Conservation (phyloP, 2,797 vertebrate genomes). For the Lithobates pipiens region DNA sequence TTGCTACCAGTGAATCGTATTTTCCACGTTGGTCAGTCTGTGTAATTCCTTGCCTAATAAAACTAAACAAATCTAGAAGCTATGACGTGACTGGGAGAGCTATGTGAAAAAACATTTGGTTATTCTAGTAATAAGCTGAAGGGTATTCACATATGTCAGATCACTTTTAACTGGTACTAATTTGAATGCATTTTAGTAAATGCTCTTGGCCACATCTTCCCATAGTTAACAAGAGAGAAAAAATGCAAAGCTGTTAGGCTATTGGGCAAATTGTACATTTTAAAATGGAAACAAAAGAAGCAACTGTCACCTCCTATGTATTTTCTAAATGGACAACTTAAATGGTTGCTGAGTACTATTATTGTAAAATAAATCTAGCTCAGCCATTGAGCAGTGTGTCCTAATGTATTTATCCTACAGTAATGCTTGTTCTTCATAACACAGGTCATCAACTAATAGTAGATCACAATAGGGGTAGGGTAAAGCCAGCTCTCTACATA, state of each 20-base stretch:
- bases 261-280: neutral
- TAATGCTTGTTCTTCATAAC: too few species aligned
- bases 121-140: neutral
- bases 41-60: too few species aligned
- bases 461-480: too few species aligned
- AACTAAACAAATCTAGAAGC: neutral
- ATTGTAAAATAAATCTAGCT: neutral
- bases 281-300: neutral
- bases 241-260: neutral
- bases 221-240: neutral
- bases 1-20: neutral
- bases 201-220: neutral
- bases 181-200: neutral
- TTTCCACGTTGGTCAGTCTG: neutral
- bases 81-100: neutral
- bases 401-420: too few species aligned
- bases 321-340: neutral
- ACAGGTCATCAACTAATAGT: too few species aligned
- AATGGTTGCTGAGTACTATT: neutral
- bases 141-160: neutral
- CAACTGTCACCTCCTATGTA: neutral
- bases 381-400: too few species aligned
- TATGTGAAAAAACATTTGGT: neutral
- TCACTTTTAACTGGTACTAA: neutral
- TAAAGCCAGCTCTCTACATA: too few species aligned